Percentiles rank a stretch among this genome's conserved stretches.
Conservation (phyloP, 1,140 invertebrate species). For the Mamestra configurata region DNA sequence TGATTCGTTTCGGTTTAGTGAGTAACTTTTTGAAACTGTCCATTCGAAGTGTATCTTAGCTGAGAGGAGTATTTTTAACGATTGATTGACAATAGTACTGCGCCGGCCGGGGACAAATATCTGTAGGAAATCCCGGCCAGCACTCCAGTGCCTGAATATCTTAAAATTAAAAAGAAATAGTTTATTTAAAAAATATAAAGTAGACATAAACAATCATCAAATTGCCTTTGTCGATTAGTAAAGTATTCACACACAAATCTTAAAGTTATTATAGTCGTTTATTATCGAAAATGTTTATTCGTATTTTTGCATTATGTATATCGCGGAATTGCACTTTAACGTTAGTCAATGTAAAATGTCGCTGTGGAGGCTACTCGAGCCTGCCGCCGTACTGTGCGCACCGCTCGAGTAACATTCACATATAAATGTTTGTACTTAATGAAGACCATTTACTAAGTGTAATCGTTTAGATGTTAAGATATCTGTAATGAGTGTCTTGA, state of each 20-base stretch:
- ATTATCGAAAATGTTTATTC: constrained; percentile 56
- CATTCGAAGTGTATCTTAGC: constrained; percentile 41
- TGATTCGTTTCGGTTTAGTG: constrained; percentile 55
- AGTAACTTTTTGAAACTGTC: constrained; percentile 25
- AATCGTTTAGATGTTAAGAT: constrained; percentile 60
- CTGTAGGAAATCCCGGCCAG: constrained; percentile 27
- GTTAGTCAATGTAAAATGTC: constrained; percentile 53
- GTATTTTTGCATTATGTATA: constrained; percentile 60
- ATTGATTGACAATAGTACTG: constrained; percentile 49
- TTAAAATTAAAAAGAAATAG: constrained; percentile 49
- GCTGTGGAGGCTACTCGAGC: constrained; percentile 55
- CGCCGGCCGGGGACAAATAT: constrained; percentile 12
- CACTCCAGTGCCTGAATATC: constrained; percentile 56
- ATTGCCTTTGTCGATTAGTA: constrained; percentile 57
- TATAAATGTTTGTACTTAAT: constrained; percentile 69
- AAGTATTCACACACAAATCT: constrained; percentile 29
- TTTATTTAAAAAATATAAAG: constrained; percentile 55
- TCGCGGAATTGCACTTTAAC: constrained; percentile 60
- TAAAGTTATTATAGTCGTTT: constrained; percentile 43
- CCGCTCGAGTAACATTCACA: constrained; percentile 63
- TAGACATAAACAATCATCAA: constrained; percentile 44
- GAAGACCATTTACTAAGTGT: constrained; percentile 59
- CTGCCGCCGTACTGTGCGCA: background rate
- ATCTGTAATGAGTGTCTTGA: constrained; percentile 72
- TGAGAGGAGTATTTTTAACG: constrained; percentile 32